Base-by-base conservation (phyloP, 2,888 invertebrate species). In the Drymonia ruficornis region DNA sequence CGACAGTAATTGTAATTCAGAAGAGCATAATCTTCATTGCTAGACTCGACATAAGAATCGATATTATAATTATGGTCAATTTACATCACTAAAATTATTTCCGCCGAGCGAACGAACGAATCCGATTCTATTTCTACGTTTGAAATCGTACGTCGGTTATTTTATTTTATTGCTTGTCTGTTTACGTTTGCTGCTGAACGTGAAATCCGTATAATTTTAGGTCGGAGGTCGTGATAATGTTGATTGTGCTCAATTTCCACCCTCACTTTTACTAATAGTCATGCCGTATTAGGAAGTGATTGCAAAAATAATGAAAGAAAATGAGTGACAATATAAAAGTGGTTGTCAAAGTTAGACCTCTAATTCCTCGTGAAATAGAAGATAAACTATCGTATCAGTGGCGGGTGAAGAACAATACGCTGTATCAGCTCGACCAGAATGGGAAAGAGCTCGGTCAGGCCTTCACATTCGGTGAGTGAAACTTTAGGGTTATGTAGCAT, bases 261-360 rank as follows among this genome's bases (percentile, higher is more conserved):
- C 56, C 31, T 56, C 59, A 46, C 18, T 61, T 57, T 55, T 55
- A 53, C 50, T 65, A 62, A 64, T 59, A 54, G 56, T 63, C 7
- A 56, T 54, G 47, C 49, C 51, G 40, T 62, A 68, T 56, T 67
- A 61, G 52, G 55, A 56, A 62, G 52, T 61, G 52, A 58, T 56
- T 56, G 53, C 12, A 55, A 66, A n/a, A 56, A 66, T 65, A 69
- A 72, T 72, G 72, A 61, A 64, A 52, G 50, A 85, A 86, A 74
- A 94, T 94, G 94, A 93, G 94, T 76, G 93, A 94, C 77, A 95
- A 94, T 77, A 95, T 96, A 50, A 95, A 96, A 93, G 96, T 96
- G 52, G 96, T 95, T 56, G 95, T 96, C 58, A 95, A 96, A 91
- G 93, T 96, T 61, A 93, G 96, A 46, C 96, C 96, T 19, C 78